These are phyloP conservation scores for Meloidogyne hapla DNA, from an alignment of 1,140 invertebrate genomes.

Conservation along the genomic window DNA sequence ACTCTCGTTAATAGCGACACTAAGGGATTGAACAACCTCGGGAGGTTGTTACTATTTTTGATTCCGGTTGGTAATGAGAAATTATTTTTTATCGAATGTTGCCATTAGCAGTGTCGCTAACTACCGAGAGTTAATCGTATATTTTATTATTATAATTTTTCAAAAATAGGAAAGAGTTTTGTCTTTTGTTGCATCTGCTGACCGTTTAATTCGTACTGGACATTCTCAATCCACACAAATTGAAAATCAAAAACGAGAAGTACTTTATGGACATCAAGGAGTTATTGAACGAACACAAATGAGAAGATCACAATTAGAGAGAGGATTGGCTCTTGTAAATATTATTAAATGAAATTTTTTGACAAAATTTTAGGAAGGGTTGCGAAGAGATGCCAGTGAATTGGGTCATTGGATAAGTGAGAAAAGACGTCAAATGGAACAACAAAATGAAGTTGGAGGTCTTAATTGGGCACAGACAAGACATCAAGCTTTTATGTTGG, in stretches of 20 bases:
- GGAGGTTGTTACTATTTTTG: too few relatives aligned
- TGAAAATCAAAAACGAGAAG: conserved; percentile 73
- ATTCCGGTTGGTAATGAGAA: too few relatives aligned
- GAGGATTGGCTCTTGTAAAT: not conserved
- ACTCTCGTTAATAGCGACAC: too few relatives aligned
- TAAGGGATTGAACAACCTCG: too few relatives aligned
- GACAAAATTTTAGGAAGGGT: not conserved
- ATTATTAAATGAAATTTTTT: too few relatives aligned
- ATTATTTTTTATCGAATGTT: too few relatives aligned
- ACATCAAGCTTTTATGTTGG: conserved; percentile 93
- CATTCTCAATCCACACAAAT: conserved; percentile 74
- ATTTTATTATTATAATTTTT: not conserved
- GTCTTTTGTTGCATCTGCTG: conserved; percentile 78
- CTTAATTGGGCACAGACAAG: conserved; percentile 10
- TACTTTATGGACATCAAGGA: conserved; percentile 73
- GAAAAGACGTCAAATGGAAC: conserved; percentile 77
- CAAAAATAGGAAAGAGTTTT: conserved; percentile 15
- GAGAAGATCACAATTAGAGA: not conserved
- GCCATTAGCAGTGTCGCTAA: not conserved
- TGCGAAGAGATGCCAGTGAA: conserved; percentile 83
- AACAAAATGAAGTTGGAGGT: conserved; percentile 22
- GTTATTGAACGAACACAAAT: not conserved
- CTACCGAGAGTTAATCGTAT: not conserved
- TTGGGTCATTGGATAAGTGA: conserved; percentile 83
- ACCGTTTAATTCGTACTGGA: conserved; percentile 77